phyloP scores from a whole-genome alignment of 2,797 vertebrate species.

The Pipistrellus pipistrellus region DNA sequence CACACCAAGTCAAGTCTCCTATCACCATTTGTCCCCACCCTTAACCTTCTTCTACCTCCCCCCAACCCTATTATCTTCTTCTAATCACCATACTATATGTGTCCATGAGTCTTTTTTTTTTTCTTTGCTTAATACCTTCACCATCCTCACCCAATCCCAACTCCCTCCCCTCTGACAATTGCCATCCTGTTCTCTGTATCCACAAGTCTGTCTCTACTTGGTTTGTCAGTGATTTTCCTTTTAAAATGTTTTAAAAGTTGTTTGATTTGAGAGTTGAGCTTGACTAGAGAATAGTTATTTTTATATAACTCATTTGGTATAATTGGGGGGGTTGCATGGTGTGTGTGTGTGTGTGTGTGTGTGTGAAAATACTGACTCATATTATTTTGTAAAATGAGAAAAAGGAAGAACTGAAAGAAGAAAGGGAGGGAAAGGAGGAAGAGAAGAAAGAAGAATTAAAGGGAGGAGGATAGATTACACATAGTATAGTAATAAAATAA shows the following conservation, averaged over 20 bases:
- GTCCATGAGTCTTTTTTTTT: not conserved
- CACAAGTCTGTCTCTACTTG: not conserved
- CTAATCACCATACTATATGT: not conserved
- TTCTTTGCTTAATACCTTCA: not conserved
- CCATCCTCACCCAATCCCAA: not conserved
- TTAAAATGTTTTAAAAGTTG: not conserved
- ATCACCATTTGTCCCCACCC: not conserved
- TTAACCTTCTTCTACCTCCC: not conserved
- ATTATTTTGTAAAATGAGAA: not conserved
- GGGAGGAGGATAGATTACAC: not conserved
- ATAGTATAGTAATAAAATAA: not conserved
- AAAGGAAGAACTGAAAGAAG: not conserved
- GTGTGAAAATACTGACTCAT: not conserved
- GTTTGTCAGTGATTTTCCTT: not conserved
- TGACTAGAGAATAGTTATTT: not conserved
- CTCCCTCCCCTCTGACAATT: not conserved
- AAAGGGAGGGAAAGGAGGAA: not conserved
- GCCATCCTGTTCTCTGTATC: not conserved
- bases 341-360: too few species aligned
- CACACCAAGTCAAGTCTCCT: not conserved
- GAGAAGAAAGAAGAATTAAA: not conserved
- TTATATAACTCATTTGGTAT: not conserved
- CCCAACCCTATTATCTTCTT: not conserved
- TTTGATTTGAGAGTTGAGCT: not conserved
- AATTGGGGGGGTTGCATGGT: not conserved